Evolutionary conservation across 1,140 invertebrate species (phyloP).

Genomic region (Epicauta chinensis): DNA sequence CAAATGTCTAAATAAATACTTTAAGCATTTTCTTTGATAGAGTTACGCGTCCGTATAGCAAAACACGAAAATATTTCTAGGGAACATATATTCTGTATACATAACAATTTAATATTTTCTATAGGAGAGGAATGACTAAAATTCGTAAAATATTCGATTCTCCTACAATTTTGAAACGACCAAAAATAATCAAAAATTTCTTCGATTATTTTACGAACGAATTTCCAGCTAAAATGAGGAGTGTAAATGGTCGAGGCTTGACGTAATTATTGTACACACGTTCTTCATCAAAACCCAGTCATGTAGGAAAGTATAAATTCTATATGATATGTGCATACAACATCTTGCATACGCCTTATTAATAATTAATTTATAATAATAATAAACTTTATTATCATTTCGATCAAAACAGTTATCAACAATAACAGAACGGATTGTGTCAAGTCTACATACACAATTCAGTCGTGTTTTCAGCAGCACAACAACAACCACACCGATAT

Average conservation of each 20-base stretch:
- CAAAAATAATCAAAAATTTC: background rate
- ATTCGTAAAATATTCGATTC: background rate
- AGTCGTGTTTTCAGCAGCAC: too few relatives aligned
- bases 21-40: too few relatives aligned
- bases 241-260: constrained; percentile 32
- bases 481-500: too few relatives aligned
- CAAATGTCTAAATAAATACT: too few relatives aligned
- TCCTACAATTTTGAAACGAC: background rate
- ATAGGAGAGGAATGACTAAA: constrained; percentile 25
- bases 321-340: constrained; percentile 40
- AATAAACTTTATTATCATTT: too few relatives aligned
- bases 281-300: constrained; percentile 8
- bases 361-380: background rate
- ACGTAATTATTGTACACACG: constrained; percentile 35
- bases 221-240: constrained; percentile 17
- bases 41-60: too few relatives aligned
- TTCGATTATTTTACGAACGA: constrained; percentile 20
- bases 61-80: constrained; percentile 18
- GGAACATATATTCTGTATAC: constrained; percentile 30
- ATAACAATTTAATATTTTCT: constrained; percentile 35
- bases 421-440: too few relatives aligned
- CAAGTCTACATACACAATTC: too few relatives aligned
- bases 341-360: constrained; percentile 23
- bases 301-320: constrained; percentile 40
- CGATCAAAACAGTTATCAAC: too few relatives aligned